phyloP scores from a whole-genome alignment of 1,140 invertebrate species.

The Bradynema listronoti region DNA sequence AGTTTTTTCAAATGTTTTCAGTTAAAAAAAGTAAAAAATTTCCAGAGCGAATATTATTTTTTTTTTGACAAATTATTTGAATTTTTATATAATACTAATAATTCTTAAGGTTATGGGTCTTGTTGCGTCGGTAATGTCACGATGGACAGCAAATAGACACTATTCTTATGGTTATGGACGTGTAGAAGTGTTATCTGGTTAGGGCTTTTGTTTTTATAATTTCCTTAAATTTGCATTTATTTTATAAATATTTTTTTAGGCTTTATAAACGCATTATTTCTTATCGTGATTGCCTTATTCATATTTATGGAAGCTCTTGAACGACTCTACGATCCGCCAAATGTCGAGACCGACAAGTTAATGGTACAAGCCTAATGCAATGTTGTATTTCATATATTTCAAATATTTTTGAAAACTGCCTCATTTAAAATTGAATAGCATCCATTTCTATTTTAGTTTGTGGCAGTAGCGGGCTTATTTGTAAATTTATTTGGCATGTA shows the following conservation, averaged over 20 bases:
- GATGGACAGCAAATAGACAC: constrained; percentile 63
- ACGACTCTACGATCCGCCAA: constrained; percentile 63
- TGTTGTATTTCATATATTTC: constrained; percentile 3
- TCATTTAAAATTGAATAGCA: constrained; percentile 6
- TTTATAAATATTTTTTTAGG: constrained; percentile 59
- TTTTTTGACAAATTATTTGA: too few species aligned
- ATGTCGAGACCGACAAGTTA: constrained; percentile 63
- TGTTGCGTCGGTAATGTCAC: constrained; percentile 63
- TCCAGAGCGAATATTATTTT: background rate
- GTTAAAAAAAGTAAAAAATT: too few species aligned
- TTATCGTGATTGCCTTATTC: constrained; percentile 64
- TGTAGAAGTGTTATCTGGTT: constrained; percentile 60
- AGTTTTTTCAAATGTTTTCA: too few species aligned
- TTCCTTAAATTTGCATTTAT: background rate
- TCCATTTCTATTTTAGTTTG: constrained; percentile 59
- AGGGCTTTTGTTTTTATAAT: background rate
- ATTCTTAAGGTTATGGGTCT: constrained; percentile 60
- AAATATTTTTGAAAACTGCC: constrained; percentile 1
- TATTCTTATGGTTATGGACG: constrained; percentile 65
- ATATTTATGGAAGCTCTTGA: constrained; percentile 64
- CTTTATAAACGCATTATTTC: constrained; percentile 65
- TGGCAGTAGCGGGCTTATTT: constrained; percentile 63
- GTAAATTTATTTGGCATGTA: constrained; percentile 65
- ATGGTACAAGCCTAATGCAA: constrained; percentile 56
- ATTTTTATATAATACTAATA: constrained; percentile 1